A percentile compares a stretch with the other conserved stretches of the same genome.
phyloP scores from a whole-genome alignment of 2,888 invertebrate genomes.

The Oegoconia quadripuncta region DNA sequence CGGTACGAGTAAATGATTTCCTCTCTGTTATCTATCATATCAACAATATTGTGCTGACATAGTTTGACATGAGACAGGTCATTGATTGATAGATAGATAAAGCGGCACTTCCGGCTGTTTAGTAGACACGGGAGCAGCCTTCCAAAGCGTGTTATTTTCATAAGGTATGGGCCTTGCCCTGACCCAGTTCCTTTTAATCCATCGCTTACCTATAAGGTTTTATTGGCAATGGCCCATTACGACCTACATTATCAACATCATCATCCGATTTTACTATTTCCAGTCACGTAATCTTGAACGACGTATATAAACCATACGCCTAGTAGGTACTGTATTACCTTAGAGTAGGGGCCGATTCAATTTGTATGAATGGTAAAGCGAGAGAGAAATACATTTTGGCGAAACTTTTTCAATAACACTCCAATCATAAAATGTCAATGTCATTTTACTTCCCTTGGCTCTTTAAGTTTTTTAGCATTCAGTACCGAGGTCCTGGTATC shows the following conservation, averaged over 20 bases:
- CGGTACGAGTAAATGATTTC: too few relatives aligned
- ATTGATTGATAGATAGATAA: conserved; percentile 38
- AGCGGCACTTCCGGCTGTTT: conserved; percentile 44
- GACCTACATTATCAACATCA: conserved; percentile 79
- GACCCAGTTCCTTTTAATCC: conserved; percentile 76
- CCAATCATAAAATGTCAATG: conserved; percentile 43
- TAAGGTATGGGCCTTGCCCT: conserved; percentile 68
- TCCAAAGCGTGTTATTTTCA: conserved; percentile 62
- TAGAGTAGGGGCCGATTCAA: conserved; percentile 42
- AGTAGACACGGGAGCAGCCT: conserved; percentile 39
- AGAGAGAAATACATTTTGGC: conserved; percentile 40
- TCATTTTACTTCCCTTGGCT: conserved; percentile 40
- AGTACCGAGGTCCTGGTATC: conserved; percentile 39
- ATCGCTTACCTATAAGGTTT: conserved; percentile 79
- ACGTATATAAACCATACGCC: conserved; percentile 70
- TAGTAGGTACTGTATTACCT: conserved; percentile 24
- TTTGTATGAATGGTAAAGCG: conserved; percentile 47
- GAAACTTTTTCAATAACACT: conserved; percentile 54
- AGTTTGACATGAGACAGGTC: conserved; percentile 22
- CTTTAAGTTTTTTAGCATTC: conserved; percentile 32
- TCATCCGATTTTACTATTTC: conserved; percentile 79
- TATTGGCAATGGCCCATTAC: conserved; percentile 78
- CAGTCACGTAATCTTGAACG: conserved; percentile 77
- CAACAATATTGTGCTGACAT: not conserved
- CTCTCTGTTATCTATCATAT: too few relatives aligned